Conservation (phyloP, 2,113 vertebrate species). For the Cisticola juncidis region DNA sequence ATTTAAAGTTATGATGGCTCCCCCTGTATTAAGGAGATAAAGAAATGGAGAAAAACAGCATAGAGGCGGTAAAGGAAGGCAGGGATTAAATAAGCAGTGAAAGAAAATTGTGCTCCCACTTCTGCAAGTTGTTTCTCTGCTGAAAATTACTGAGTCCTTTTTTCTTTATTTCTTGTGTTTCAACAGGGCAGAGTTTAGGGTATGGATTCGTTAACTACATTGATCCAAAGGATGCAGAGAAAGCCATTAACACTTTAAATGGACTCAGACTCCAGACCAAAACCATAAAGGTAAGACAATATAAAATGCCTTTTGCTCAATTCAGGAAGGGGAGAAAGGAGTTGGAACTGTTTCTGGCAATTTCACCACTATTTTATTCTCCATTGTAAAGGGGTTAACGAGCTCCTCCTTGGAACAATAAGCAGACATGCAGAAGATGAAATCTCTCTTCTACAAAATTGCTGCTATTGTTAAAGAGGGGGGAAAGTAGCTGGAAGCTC, state of each 20-base stretch:
- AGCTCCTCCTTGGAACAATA: neutral
- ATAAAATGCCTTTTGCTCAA: neutral
- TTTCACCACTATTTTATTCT: neutral
- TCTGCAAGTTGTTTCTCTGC: conserved; percentile 8
- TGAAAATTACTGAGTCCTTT: conserved; percentile 65
- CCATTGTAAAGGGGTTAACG: neutral
- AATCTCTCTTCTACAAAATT: neutral
- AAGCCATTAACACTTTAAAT: conserved; percentile 99
- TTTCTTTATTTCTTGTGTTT: conserved; percentile 67
- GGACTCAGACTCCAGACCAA: conserved; percentile 99
- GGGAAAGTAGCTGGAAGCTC: neutral
- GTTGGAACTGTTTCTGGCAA: neutral
- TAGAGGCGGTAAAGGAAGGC: neutral
- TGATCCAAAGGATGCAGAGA: conserved; percentile 99
- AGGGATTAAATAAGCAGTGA: neutral
- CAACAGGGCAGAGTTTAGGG: conserved; percentile 97
- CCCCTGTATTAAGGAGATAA: neutral
- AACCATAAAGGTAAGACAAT: conserved; percentile 97
- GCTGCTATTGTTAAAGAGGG: neutral
- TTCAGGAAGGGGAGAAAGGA: neutral
- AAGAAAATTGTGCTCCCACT: neutral
- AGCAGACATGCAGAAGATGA: neutral
- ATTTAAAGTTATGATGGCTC: neutral
- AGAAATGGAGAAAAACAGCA: neutral
- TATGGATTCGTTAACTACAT: conserved; percentile 99